Evolutionary conservation across 1,140 invertebrate genomes (phyloP).

Genomic region (Leptinotarsa undecemlineata): DNA sequence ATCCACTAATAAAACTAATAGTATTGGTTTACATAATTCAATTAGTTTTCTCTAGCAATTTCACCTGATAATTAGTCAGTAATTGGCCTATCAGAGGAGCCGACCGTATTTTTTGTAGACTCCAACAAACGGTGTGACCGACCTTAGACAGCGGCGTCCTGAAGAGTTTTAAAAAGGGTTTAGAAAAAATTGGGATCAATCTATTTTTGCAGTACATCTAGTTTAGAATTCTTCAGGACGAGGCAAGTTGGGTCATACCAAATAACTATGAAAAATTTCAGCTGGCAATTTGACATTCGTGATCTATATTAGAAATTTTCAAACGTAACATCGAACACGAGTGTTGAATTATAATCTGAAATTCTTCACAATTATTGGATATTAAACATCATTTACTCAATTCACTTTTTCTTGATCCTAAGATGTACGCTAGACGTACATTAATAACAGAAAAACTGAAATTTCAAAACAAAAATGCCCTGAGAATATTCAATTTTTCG

Average conservation of each 20-base stretch:
- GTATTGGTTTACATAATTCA: conserved; percentile 33
- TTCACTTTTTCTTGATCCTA: no score
- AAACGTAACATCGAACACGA: neutral
- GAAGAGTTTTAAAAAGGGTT: neutral
- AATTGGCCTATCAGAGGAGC: conserved; percentile 30
- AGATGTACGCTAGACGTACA: no score
- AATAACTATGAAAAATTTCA: neutral
- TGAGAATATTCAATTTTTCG: no score
- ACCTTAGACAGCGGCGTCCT: neutral
- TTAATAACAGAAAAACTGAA: no score
- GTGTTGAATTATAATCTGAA: no score
- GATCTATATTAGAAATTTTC: no score
- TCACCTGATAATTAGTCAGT: conserved; percentile 30
- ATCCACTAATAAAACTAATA: conserved; percentile 18
- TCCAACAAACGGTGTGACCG: neutral
- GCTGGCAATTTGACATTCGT: no score
- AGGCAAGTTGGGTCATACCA: no score
- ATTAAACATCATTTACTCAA: no score
- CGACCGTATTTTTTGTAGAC: conserved; percentile 23
- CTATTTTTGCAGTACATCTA: no score
- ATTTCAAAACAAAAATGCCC: no score
- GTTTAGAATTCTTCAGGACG: neutral
- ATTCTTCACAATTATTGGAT: no score
- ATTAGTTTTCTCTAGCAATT: conserved; percentile 26
- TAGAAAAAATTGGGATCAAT: neutral